Evolutionary conservation across 2,888 invertebrate species (phyloP).

Genomic region (Anticlea derivata): DNA sequence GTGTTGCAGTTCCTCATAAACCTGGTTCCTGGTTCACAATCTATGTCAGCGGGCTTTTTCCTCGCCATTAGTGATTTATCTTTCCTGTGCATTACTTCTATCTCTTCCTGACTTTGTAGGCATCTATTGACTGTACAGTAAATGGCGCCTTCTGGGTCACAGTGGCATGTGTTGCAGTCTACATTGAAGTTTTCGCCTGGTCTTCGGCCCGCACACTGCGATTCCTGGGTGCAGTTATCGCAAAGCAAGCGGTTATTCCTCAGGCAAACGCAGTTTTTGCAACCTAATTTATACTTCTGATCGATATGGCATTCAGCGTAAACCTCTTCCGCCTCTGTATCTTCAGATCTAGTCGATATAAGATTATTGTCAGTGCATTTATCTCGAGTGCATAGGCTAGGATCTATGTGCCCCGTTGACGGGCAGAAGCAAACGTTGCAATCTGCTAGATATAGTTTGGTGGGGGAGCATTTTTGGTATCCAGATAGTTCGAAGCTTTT

Average conservation of each 20-base stretch:
- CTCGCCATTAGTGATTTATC: slow-evolving; percentile 16
- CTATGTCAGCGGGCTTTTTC: slow-evolving; percentile 42
- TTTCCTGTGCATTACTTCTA: slow-evolving; percentile 9
- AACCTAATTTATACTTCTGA: slow-evolving; percentile 72
- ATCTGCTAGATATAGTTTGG: slow-evolving; percentile 57
- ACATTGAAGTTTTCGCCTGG: slow-evolving; percentile 62
- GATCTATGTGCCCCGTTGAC: slow-evolving; percentile 46
- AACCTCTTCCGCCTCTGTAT: slow-evolving; percentile 43
- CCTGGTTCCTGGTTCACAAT: slow-evolving; percentile 53
- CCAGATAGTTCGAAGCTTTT: slow-evolving; percentile 30
- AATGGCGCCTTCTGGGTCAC: slow-evolving; percentile 64
- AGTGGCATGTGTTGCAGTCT: slow-evolving; percentile 82
- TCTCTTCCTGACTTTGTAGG: slow-evolving; percentile 29
- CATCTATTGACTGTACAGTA: slow-evolving; percentile 72
- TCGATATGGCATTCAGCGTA: slow-evolving; percentile 66
- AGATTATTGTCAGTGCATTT: slow-evolving; percentile 51
- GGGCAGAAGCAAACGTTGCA: slow-evolving; percentile 71
- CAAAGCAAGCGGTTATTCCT: slow-evolving; percentile 74
- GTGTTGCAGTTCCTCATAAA: slow-evolving; percentile 62
- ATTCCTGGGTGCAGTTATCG: slow-evolving; percentile 59
- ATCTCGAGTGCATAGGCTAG: slow-evolving; percentile 55
- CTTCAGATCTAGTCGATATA: slow-evolving; percentile 22
- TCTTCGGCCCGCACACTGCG: slow-evolving; percentile 41
- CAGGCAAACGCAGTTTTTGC: slow-evolving; percentile 79
- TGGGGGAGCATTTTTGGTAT: slow-evolving; percentile 50